Evolutionary conservation across 2,888 invertebrate species (phyloP), one percentile per base, ranked within the genome.

Genomic region (Drosophila ochracea): DNA sequence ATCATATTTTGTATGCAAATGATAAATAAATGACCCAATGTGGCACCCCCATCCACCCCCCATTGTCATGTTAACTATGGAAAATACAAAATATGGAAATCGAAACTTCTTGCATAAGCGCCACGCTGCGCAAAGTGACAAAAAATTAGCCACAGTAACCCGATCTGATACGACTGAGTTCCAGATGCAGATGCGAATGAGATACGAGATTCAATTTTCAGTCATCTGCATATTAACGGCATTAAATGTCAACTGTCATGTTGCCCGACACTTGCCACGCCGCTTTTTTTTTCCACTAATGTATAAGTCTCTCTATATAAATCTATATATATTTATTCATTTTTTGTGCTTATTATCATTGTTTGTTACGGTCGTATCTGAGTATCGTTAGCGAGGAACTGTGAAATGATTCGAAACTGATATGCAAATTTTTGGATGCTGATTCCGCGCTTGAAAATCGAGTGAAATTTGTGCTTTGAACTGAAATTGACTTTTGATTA

Each of bases 41-140:
- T 7, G 43, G 33, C 31, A 33, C 31, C 30, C n/a, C 61, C 35
- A 43, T 3, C 53, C 61, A 52, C 13, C 30, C 33, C 10, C 35
- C 54, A 71, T 89, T 86, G 84, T 89, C 59, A 86, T 86, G 90
- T 50, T 79, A 89, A 85, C 60, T 55, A 68, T 41, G 50, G 65
- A 74, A 86, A 80, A 78, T 73, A 0, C 16, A 25, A 63, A 63
- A 75, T 84, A 72, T 74, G 52, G 28, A 59, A 68, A 65, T 73
- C 54, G 21, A 28, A 47, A 57, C 19, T 16, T 39, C 74, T 84
- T 85, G 65, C 84, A 86, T 82, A 80, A 83, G 67, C 37, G 68
- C 21, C 55, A 21, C 50, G 33, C 16, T 2, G 19, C 28, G 43
- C 19, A 41, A 76, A 78, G 84, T 74, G 88, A 89, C 76, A 89